These are phyloP conservation scores for Paralvinella palmiformis DNA, from an alignment of 1,140 invertebrate species.

Conservation along the genomic window DNA sequence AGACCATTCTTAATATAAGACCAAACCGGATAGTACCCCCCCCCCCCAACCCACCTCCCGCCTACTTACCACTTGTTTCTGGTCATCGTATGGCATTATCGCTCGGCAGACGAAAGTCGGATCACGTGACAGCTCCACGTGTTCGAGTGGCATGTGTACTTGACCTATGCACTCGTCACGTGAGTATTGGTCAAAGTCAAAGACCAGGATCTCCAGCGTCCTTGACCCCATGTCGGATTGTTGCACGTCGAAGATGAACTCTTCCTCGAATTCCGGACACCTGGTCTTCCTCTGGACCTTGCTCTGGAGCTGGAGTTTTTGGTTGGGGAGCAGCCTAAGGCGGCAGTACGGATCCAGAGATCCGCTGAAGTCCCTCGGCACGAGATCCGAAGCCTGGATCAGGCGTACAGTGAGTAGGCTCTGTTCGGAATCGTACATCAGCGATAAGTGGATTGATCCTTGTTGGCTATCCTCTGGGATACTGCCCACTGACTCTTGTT, in stretches of 20 bases:
- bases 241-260: conserved; percentile 46
- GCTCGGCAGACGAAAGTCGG: conserved; percentile 41
- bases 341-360: conserved; percentile 44
- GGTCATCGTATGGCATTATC: conserved; percentile 33
- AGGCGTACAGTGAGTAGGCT: conserved; percentile 39
- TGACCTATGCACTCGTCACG: conserved; percentile 45
- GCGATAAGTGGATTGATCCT: conserved; percentile 39
- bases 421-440: conserved; percentile 39
- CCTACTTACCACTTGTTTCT: conserved; percentile 20
- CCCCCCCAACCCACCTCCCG: no score
- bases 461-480: conserved; percentile 32
- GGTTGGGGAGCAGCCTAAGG: conserved; percentile 36
- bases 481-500: conserved; percentile 2
- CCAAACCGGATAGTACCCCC: no score
- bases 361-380: conserved; percentile 35
- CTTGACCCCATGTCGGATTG: conserved; percentile 25
- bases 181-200: conserved; percentile 44
- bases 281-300: conserved; percentile 58
- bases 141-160: conserved; percentile 34
- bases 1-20: no score
- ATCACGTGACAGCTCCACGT: conserved; percentile 38
- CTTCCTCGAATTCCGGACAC: conserved; percentile 55
- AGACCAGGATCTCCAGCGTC: conserved; percentile 44
- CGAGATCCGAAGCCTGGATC: conserved; percentile 42
- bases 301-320: conserved; percentile 31